Evolutionary conservation across 2,113 vertebrate genomes (phyloP), one percentile per base, ranked within the genome.

Genomic region (Podarcis muralis): DNA sequence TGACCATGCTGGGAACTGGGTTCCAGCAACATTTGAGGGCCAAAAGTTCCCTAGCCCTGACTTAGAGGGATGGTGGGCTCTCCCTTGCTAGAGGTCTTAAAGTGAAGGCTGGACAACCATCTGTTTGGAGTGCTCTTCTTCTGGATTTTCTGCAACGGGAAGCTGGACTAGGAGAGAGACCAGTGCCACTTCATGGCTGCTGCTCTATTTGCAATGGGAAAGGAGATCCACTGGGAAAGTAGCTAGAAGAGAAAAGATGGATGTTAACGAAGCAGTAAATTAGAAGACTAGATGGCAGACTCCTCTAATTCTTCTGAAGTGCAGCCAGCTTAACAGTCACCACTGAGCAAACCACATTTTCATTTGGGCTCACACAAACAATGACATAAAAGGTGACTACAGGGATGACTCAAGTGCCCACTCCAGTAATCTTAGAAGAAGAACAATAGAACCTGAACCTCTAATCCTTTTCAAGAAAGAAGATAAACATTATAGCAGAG

Each of bases 391-490:
- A 92, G 30, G 57, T 48, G 32, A 32, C 30, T 1, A 0, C 85
- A 53, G 4, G 71, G 25, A 72, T 89, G 86, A 85, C 43, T 37
- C 57, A 48, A 80, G 69, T 75, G 37, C 81, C 53, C 32, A 15
- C 1, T 0, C 23, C 37, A 27, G 7, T 59, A 91, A 83, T 88
- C 93, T 93, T 68, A 3, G 5, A 23, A 65, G 0, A 13, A 88
- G 87, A 94, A 91, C 71, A 95, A 82, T 40, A 84, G 18, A 82
- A 89, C 93, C 3, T 11, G 15, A 86, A 9, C 3, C 84, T 88
- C 9, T 40, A 76, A 5, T 77, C 77, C 93, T 65, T 2, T 57
- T 22, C 87, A 90, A 81, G 27, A 23, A 83, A 81, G 75, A 90
- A 87, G 88, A 88, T 62, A 84, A 96, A 88, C 22, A 37, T 74